A percentile compares a stretch with the other conserved stretches of the same genome.
These are phyloP conservation scores for Marasmarcha lunaedactyla DNA, from an alignment of 2,888 invertebrate genomes.

Conservation along the genomic window DNA sequence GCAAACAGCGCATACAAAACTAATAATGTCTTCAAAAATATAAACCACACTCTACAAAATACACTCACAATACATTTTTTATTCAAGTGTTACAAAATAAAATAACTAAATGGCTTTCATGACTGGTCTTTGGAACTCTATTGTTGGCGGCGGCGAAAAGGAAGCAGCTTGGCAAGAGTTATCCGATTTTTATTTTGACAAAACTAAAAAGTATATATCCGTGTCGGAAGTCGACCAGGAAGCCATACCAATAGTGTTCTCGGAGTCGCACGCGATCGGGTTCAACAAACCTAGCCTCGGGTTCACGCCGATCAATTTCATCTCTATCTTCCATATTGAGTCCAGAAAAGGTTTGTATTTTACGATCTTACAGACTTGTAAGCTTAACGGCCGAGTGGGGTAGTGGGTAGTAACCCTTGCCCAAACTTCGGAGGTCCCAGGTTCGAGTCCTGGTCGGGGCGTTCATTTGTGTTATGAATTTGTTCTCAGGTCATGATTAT, in stretches of 20 bases:
- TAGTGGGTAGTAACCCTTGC: too few species aligned
- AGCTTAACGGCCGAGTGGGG: too few species aligned
- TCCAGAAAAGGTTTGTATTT: conserved; percentile 73
- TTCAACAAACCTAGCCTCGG: conserved; percentile 63
- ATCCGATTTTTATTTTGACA: conserved; percentile 62
- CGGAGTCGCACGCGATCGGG: conserved; percentile 56
- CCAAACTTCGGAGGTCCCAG: too few species aligned
- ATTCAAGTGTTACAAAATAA: background rate
- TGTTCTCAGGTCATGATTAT: too few species aligned
- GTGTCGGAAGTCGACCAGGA: conserved; percentile 75
- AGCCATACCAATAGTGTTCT: conserved; percentile 71
- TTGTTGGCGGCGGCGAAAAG: conserved; percentile 53
- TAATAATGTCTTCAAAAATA: too few species aligned
- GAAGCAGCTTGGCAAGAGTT: conserved; percentile 49
- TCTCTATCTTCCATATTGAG: conserved; percentile 73
- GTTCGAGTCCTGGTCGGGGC: too few species aligned
- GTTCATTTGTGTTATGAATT: too few species aligned
- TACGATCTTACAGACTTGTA: too few species aligned
- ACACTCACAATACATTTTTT: background rate
- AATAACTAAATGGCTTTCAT: conserved; percentile 60
- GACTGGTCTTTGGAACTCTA: conserved; percentile 58
- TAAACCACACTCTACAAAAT: background rate
- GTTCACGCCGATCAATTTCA: conserved; percentile 72
- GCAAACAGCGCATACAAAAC: background rate
- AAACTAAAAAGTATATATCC: conserved; percentile 73